A percentile compares a stretch with the other conserved stretches of the same genome.
phyloP scores from a whole-genome alignment of 2,113 vertebrate genomes.

The Hipposideros armiger region DNA sequence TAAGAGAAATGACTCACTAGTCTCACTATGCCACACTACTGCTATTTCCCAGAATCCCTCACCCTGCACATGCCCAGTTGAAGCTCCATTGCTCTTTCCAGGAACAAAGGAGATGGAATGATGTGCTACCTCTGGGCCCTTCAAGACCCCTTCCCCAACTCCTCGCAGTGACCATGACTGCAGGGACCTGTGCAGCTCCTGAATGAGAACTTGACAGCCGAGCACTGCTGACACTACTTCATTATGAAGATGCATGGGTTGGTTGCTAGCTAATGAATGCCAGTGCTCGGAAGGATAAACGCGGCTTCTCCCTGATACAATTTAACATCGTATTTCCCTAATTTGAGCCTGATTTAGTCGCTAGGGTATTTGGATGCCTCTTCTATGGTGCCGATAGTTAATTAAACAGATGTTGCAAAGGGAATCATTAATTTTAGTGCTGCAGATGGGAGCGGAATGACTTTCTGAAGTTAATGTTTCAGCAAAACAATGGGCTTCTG shows the following conservation, averaged over 20 bases:
- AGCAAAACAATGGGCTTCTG: slow-evolving; percentile 92
- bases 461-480: slow-evolving; percentile 93
- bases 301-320: slow-evolving; percentile 89
- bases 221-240: slow-evolving; percentile 84
- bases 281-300: slow-evolving; percentile 88
- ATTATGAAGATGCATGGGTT: slow-evolving; percentile 88
- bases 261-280: slow-evolving; percentile 88
- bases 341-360: slow-evolving; percentile 92
- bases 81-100: neutral
- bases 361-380: slow-evolving; percentile 90
- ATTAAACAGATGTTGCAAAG: slow-evolving; percentile 93
- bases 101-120: slow-evolving; percentile 38
- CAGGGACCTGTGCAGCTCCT: slow-evolving; percentile 73
- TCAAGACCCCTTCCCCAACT: neutral
- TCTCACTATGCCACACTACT: neutral
- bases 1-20: slow-evolving; percentile 38
- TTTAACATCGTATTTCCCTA: slow-evolving; percentile 90
- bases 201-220: slow-evolving; percentile 84
- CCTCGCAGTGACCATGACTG: neutral
- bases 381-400: slow-evolving; percentile 91
- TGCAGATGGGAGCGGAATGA: slow-evolving; percentile 91
- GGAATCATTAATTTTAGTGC: slow-evolving; percentile 93
- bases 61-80: neutral
- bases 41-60: slow-evolving; percentile 60
- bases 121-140: neutral